A percentile compares a stretch with the other conserved stretches of the same genome.
Evolutionary conservation across 2,888 invertebrate species (phyloP).

Genomic region (Amphipoea lucens): DNA sequence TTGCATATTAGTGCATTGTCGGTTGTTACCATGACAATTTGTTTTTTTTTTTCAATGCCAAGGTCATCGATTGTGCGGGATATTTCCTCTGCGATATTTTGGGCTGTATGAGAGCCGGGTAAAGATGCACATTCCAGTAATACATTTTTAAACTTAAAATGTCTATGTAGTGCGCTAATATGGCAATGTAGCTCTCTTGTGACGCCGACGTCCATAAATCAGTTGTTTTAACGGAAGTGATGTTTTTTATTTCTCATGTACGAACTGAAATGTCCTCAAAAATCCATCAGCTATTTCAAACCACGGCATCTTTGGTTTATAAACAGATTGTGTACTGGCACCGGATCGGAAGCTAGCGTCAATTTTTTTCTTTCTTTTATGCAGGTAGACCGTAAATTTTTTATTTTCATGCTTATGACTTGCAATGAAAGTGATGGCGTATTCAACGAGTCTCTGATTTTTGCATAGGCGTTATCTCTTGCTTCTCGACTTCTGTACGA

Average conservation of each 20-base stretch:
- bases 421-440: conserved; percentile 44
- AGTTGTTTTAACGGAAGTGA: too few species aligned
- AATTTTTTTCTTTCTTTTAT: conserved; percentile 37
- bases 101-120: conserved; percentile 23
- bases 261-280: conserved; percentile 20
- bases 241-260: too few species aligned
- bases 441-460: conserved; percentile 49
- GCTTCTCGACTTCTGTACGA: conserved; percentile 44
- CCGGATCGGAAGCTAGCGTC: conserved; percentile 37
- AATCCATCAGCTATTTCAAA: conserved; percentile 40
- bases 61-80: not conserved
- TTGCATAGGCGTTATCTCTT: conserved; percentile 46
- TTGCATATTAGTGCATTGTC: conserved; percentile 11
- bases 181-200: conserved; percentile 25
- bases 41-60: conserved; percentile 1
- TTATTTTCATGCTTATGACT: conserved; percentile 46
- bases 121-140: conserved; percentile 24
- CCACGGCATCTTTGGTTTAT: conserved; percentile 39
- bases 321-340: conserved; percentile 42
- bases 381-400: conserved; percentile 25
- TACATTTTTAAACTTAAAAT: conserved; percentile 22
- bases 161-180: conserved; percentile 23
- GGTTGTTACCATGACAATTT: conserved; percentile 7
- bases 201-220: not conserved
- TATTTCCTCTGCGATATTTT: conserved; percentile 14